Evolutionary conservation across 2,797 vertebrate genomes (phyloP).

Genomic region (Schizopygopsis malacanthus): DNA sequence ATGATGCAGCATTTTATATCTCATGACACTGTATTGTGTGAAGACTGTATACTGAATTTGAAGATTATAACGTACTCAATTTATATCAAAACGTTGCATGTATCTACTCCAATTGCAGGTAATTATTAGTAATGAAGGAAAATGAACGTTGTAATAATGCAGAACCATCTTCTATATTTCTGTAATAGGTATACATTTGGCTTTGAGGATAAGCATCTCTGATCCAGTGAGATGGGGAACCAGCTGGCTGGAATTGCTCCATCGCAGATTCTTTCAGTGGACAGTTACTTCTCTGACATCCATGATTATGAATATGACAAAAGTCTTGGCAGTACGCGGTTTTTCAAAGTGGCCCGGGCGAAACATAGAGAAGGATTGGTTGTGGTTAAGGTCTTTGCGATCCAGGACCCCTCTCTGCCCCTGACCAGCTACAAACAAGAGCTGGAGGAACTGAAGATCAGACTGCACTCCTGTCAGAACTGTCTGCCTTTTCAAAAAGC

Average conservation of each 20-base stretch:
- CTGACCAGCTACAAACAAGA: constrained; percentile 95
- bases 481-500: constrained; percentile 96
- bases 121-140: neutral
- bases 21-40: neutral
- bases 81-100: neutral
- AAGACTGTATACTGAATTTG: neutral
- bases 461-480: constrained; percentile 92
- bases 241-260: constrained; percentile 97
- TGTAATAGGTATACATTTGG: constrained; percentile 12
- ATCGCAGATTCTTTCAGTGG: constrained; percentile 96
- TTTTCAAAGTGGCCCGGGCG: constrained; percentile 96
- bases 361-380: constrained; percentile 94
- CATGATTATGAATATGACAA: constrained; percentile 96
- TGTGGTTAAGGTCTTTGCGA: constrained; percentile 97
- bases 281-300: constrained; percentile 98
- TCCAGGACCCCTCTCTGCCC: constrained; percentile 94
- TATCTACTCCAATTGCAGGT: neutral
- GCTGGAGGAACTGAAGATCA: constrained; percentile 95
- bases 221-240: constrained; percentile 86
- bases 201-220: constrained; percentile 2
- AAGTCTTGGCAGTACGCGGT: constrained; percentile 95
- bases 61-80: neutral
- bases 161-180: neutral
- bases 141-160: neutral
- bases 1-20: constrained; percentile 21